phyloP scores from a whole-genome alignment of 2,888 invertebrate species.

The Odontomyia ornata region DNA sequence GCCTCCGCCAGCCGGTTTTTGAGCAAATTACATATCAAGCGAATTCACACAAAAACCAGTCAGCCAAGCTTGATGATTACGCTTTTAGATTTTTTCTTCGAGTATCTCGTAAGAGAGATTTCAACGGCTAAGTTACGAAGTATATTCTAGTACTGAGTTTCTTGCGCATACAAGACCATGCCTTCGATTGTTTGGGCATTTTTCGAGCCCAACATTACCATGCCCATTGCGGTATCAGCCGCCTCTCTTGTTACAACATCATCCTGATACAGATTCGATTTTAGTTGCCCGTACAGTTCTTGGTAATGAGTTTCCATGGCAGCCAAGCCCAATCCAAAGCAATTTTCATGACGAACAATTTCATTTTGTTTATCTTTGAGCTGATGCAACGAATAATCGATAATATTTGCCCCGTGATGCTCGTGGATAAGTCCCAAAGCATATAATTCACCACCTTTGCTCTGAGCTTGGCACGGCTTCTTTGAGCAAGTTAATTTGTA shows the following conservation, averaged over 20 bases:
- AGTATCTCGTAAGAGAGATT: conserved; percentile 96
- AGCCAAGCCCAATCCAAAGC: conserved; percentile 96
- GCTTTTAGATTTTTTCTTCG: too few species aligned
- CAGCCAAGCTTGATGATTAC: too few species aligned
- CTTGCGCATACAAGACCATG: conserved; percentile 91
- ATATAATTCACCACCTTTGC: conserved; percentile 93
- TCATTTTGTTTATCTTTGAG: conserved; percentile 95
- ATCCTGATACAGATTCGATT: conserved; percentile 96
- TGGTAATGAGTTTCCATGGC: conserved; percentile 97
- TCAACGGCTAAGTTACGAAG: conserved; percentile 96
- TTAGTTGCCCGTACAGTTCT: conserved; percentile 95
- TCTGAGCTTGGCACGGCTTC: conserved; percentile 93
- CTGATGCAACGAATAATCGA: conserved; percentile 94
- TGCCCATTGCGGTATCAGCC: conserved; percentile 98
- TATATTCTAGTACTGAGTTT: conserved; percentile 97
- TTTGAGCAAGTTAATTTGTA: conserved; percentile 98
- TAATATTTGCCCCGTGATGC: conserved; percentile 96
- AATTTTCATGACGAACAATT: conserved; percentile 97
- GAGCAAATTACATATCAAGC: too few species aligned
- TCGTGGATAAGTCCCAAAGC: conserved; percentile 98
- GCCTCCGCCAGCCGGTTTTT: too few species aligned
- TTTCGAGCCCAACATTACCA: conserved; percentile 98
- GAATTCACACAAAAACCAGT: too few species aligned
- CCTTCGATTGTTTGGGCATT: conserved; percentile 88
- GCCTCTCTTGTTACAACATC: conserved; percentile 99